Base-by-base conservation (phyloP, 2,797 vertebrate genomes). In the Phylloscopus collybita region DNA sequence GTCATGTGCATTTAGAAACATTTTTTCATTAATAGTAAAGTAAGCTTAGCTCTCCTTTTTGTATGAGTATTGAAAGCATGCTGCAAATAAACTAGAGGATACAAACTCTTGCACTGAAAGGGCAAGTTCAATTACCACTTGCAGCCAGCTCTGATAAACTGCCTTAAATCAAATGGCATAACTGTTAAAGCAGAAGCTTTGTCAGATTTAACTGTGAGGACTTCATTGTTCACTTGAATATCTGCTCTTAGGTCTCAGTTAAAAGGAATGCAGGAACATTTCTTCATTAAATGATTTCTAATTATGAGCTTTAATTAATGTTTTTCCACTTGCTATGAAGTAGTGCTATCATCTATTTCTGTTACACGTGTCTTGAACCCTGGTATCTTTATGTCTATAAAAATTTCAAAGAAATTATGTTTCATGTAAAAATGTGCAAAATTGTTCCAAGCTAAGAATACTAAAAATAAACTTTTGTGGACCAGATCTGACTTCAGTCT, bases 21-120 rank as follows among this genome's bases (percentile, higher is more conserved):
- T 65, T 95, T 97, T 92, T 93, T 94, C 80, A 82, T 96, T 97
- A 96, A 93, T 89, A 91, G 66, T 72, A 86, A 92, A 88, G 88
- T 72, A 81, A 88, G 78, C 45, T 97, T 88, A 93, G 49, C 40
- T 96, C 61, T 96, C 38, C 29, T 47, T 60, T 93, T 70, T 73
- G 29, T 30, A 45, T 60, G 59, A 59, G 44, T 89, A 67, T 91
- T 50, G 69, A 90, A 80, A 96, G 69, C 29, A 32, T 44, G 45
- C 76, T 94, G 70, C 65, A 88, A 95, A 83, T 30, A 93, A 95
- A 73, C 56, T 45, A 86, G 54, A 49, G 80, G 69, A 93, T 92
- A 66, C 57, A 92, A 93, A 93, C 34, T 67, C 88, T 86, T 91
- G 44, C 42, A 69, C 2, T 79, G 79, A 80, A 96, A 89, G 85